Evolutionary conservation across 2,888 invertebrate genomes (phyloP).

Genomic region (Myopa testacea): DNA sequence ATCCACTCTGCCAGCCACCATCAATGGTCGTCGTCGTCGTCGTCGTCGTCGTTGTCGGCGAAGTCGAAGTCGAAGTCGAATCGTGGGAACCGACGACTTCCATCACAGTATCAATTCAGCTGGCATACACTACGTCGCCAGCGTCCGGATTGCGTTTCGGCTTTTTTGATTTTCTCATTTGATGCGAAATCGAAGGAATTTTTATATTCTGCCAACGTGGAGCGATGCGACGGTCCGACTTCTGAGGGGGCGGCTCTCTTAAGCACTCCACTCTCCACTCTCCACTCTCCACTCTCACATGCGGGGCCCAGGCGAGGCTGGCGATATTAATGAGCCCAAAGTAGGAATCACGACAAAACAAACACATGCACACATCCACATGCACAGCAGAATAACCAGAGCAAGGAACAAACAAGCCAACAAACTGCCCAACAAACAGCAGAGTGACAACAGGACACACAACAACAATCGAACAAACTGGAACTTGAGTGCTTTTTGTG

Average conservation of each 20-base stretch:
- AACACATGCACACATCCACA: background rate
- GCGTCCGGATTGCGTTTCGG: conserved; percentile 43
- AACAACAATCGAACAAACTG: background rate
- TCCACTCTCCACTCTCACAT: no score
- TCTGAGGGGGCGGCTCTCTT: conserved; percentile 22
- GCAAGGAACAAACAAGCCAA: background rate
- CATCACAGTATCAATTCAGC: conserved; percentile 42
- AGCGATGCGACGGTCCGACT: background rate
- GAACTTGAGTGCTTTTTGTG: conserved; percentile 13
- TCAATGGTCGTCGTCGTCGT: background rate
- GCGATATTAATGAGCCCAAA: background rate
- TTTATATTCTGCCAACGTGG: background rate
- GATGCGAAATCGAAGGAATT: conserved; percentile 17
- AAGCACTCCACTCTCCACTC: background rate
- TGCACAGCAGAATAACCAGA: background rate
- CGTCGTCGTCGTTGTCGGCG: no score
- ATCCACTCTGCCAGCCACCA: conserved; percentile 20
- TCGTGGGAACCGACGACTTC: conserved; percentile 46
- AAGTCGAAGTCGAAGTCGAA: conserved; percentile 21
- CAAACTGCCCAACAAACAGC: background rate
- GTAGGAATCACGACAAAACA: conserved; percentile 13
- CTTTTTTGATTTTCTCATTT: conserved; percentile 29
- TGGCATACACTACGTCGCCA: conserved; percentile 22
- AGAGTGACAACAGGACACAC: background rate
- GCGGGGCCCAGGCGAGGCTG: background rate